Evolutionary conservation across 92 coral and sea anemone species (phyloP).

Genomic region (Bergia puertoricense): DNA sequence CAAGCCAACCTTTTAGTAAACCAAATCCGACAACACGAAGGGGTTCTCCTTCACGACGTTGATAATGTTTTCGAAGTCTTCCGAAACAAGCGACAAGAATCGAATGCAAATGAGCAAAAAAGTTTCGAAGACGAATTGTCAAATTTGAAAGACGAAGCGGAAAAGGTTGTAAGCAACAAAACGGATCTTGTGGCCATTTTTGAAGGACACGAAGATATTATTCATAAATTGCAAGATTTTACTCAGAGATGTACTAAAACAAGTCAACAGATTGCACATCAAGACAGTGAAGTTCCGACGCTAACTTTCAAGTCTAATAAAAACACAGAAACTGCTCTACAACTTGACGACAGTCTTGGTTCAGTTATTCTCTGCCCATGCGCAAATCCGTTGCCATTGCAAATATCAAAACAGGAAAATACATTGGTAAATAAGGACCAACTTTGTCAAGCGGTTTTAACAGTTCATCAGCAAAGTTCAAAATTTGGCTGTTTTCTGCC

Average conservation of each 20-base stretch:
- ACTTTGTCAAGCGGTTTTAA: background rate
- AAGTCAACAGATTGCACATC: background rate
- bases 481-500: conserved; percentile 30
- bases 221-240: conserved; percentile 6
- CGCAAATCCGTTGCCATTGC: conserved; percentile 17
- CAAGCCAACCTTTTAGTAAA: conserved; percentile 27
- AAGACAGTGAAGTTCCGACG: background rate
- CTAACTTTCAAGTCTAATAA: conserved; percentile 14
- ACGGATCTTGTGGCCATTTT: conserved; percentile 6
- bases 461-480: conserved; percentile 6
- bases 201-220: conserved; percentile 13
- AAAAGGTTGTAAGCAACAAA: background rate
- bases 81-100: background rate
- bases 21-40: conserved; percentile 6
- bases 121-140: conserved; percentile 3
- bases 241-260: background rate
- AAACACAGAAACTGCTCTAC: background rate
- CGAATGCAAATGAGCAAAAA: conserved; percentile 2
- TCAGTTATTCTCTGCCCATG: conserved; percentile 30
- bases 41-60: conserved; percentile 8
- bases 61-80: background rate
- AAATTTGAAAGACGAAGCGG: background rate
- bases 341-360: background rate
- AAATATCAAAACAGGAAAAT: conserved; percentile 12
- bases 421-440: background rate